phyloP scores from a whole-genome alignment of 2,113 vertebrate species.

The Vicugna pacos region DNA sequence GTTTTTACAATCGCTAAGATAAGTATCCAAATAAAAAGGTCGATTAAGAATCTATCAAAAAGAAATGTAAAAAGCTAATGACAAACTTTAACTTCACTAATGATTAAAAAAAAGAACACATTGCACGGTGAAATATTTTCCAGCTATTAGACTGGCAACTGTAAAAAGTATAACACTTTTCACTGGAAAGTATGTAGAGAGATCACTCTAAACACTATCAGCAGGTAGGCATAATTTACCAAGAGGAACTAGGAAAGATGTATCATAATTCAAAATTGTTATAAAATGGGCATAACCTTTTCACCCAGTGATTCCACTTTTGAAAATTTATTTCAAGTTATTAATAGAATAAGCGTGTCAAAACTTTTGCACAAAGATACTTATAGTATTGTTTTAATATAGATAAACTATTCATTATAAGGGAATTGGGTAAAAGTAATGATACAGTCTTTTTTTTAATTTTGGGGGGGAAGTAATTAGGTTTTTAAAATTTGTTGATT shows the following conservation, averaged over 20 bases:
- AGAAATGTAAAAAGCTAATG: neutral
- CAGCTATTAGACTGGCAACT: neutral
- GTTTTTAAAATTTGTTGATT: no score
- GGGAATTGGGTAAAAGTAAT: neutral
- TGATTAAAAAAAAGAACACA: neutral
- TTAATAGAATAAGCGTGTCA: neutral
- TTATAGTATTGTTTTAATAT: neutral
- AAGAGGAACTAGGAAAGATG: neutral
- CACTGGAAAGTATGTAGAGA: neutral
- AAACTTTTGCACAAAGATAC: neutral
- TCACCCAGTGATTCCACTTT: neutral
- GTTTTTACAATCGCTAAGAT: neutral
- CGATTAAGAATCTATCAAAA: neutral
- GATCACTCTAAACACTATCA: neutral
- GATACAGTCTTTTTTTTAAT: neutral
- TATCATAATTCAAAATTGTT: neutral
- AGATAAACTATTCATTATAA: conserved; percentile 21
- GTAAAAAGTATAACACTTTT: neutral
- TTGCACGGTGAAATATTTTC: neutral
- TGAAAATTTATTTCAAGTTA: neutral
- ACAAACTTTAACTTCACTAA: conserved; percentile 4
- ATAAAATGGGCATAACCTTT: neutral
- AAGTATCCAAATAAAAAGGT: neutral
- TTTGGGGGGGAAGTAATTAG: no score
- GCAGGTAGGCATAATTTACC: neutral